These are phyloP conservation scores for Watsonalla cultraria DNA, from an alignment of 2,888 invertebrate species.

Conservation along the genomic window DNA sequence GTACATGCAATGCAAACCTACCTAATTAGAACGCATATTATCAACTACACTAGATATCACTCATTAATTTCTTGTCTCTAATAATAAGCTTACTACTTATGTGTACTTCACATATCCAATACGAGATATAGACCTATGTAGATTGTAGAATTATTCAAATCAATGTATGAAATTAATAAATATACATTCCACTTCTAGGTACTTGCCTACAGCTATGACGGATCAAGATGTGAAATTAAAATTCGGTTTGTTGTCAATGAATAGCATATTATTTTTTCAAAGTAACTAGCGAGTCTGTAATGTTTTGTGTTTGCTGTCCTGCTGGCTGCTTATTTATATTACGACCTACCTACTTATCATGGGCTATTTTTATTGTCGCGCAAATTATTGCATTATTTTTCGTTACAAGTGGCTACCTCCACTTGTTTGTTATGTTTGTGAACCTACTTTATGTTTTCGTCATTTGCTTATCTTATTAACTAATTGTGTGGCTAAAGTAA, in stretches of 20 bases:
- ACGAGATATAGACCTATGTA: no score
- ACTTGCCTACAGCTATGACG: slow-evolving; percentile 40
- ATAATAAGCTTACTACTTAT: no score
- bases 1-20: no score
- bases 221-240: slow-evolving; percentile 48
- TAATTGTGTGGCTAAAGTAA: no score
- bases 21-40: no score
- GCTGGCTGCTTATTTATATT: slow-evolving; percentile 3
- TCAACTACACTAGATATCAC: no score
- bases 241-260: slow-evolving; percentile 47
- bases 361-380: no score
- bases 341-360: background rate
- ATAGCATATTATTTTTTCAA: slow-evolving; percentile 2
- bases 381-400: no score
- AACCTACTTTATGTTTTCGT: background rate
- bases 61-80: no score
- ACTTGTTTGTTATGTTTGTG: background rate
- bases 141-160: no score
- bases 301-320: background rate
- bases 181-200: slow-evolving; percentile 22
- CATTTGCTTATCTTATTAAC: background rate
- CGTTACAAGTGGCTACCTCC: no score
- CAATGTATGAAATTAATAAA: slow-evolving; percentile 8
- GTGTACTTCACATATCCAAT: no score
- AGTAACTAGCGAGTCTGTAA: slow-evolving; percentile 5